A percentile compares a stretch with the other conserved stretches of the same genome.
Evolutionary conservation across 1,140 invertebrate genomes (phyloP).

Genomic region (Pygmarrhopalites habei): DNA sequence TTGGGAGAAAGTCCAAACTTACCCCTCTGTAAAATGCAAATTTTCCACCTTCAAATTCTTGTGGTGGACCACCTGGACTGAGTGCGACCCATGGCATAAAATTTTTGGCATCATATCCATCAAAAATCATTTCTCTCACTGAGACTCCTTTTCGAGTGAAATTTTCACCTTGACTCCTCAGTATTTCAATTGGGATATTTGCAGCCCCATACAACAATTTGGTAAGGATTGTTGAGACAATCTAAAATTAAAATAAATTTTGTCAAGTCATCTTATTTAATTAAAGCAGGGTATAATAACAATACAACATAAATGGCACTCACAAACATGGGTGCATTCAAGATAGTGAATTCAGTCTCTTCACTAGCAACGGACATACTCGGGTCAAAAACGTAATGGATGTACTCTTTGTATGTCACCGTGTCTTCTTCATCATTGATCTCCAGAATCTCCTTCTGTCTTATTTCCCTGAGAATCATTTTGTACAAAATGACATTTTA

Average conservation of each 20-base stretch:
- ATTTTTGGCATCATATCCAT: background rate
- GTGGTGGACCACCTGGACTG: background rate
- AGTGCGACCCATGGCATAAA: background rate
- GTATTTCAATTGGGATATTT: background rate
- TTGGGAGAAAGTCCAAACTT: too few relatives aligned
- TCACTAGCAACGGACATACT: constrained; percentile 25
- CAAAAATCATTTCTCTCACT: background rate
- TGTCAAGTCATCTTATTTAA: too few relatives aligned
- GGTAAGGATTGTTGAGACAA: background rate
- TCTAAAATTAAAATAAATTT: too few relatives aligned
- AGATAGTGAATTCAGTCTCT: constrained; percentile 16
- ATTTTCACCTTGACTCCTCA: background rate
- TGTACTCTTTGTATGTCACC: constrained; percentile 23
- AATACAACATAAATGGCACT: too few relatives aligned
- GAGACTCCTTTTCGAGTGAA: background rate
- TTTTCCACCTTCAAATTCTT: background rate
- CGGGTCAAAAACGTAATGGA: constrained; percentile 22
- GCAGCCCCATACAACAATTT: background rate
- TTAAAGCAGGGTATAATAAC: too few relatives aligned
- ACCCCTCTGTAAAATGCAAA: background rate
- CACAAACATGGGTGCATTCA: constrained; percentile 24
- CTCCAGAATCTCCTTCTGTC: constrained; percentile 5
- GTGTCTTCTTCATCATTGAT: constrained; percentile 28
- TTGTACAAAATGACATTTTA: background rate
- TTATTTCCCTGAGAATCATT: background rate